A percentile compares a stretch with the other conserved stretches of the same genome.
Conservation (phyloP, 2,113 vertebrate species). For the Paramormyrops kingsleyae region DNA sequence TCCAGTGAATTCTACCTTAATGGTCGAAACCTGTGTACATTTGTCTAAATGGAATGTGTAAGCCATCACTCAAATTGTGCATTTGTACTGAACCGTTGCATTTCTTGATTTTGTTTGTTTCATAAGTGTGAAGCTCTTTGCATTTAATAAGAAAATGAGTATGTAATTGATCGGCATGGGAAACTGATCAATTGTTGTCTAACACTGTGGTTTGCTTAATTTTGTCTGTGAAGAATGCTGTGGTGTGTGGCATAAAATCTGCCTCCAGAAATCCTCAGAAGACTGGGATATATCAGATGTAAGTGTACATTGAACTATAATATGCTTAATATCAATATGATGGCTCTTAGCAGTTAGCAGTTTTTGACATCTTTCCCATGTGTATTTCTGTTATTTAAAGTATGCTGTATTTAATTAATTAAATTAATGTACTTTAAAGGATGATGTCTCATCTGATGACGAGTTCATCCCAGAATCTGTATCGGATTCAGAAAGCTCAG, state of each 20-base stretch:
- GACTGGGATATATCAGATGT: conserved; percentile 27
- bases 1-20: no score
- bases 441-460: background rate
- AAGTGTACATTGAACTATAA: conserved; percentile 21
- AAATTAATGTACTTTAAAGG: background rate
- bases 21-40: no score
- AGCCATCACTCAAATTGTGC: no score
- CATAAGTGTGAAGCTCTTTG: background rate
- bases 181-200: background rate
- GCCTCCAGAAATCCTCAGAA: conserved; percentile 25
- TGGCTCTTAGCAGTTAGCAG: conserved; percentile 19
- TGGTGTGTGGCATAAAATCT: conserved; percentile 24
- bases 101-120: background rate
- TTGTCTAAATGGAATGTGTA: no score
- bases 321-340: conserved; percentile 17
- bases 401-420: background rate
- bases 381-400: conserved; percentile 8
- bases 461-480: no score
- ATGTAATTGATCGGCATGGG: background rate
- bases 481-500: no score
- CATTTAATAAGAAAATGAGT: background rate
- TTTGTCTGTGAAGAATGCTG: conserved; percentile 18
- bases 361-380: conserved; percentile 21
- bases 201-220: conserved; percentile 19
- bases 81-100: background rate